These are phyloP conservation scores for Hippocampus abdominalis DNA, from an alignment of 2,113 vertebrate species.

Conservation along the genomic window DNA sequence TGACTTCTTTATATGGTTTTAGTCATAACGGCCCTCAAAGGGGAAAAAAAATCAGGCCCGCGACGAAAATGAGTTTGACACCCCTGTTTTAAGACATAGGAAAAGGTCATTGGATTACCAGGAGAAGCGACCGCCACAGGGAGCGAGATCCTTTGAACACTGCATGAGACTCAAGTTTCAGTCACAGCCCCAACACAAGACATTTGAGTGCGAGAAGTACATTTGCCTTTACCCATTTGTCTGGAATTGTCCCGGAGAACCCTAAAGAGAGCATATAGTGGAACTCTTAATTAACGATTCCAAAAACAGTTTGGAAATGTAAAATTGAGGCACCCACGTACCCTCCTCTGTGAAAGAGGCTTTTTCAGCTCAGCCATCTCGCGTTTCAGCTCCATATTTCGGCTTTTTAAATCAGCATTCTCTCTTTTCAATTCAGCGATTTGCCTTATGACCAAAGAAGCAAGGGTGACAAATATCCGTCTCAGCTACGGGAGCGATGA, in stretches of 20 bases:
- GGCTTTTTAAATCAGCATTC: conserved; percentile 75
- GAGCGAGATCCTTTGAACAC: conserved; percentile 73
- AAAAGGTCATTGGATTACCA: conserved; percentile 59
- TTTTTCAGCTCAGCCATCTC: conserved; percentile 81
- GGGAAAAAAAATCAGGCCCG: too few relatives aligned
- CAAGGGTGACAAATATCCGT: not conserved
- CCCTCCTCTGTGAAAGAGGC: conserved; percentile 78
- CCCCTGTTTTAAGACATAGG: not conserved
- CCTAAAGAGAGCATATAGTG: conserved; percentile 40
- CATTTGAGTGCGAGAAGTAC: not conserved
- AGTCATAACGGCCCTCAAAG: too few relatives aligned
- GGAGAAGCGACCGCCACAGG: conserved; percentile 83
- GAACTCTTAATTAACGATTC: too few relatives aligned
- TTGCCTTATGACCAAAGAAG: conserved; percentile 54
- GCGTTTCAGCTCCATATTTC: conserved; percentile 70
- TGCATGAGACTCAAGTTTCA: conserved; percentile 22
- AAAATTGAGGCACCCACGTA: conserved; percentile 33
- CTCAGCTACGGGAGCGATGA: not conserved
- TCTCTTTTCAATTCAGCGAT: conserved; percentile 74
- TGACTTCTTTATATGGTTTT: too few relatives aligned
- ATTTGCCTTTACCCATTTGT: conserved; percentile 54
- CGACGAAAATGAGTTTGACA: too few relatives aligned
- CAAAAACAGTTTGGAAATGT: not conserved
- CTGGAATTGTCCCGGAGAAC: conserved; percentile 62
- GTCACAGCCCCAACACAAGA: not conserved